Percentiles rank a stretch among this genome's conserved stretches.
Conservation (phyloP, 2,888 invertebrate genomes). For the Venusia cambrica region DNA sequence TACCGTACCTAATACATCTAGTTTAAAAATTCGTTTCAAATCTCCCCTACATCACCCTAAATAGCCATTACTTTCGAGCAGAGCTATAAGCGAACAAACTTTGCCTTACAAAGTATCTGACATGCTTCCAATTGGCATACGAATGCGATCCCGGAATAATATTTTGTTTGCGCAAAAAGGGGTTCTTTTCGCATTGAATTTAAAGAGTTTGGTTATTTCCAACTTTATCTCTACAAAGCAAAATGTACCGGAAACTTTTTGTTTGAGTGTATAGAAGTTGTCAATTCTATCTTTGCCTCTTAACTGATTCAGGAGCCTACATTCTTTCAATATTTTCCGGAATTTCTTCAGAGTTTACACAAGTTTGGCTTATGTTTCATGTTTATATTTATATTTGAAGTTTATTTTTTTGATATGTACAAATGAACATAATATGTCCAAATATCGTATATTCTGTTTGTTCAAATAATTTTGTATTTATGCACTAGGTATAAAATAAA, state of each 20-base stretch:
- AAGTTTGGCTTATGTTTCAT: slow-evolving; percentile 3
- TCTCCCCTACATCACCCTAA: slow-evolving; percentile 5
- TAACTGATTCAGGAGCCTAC: slow-evolving; percentile 22
- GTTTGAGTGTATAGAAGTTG: slow-evolving; percentile 41
- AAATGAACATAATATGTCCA: too few species aligned
- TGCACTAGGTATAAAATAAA: too few species aligned
- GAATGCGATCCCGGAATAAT: slow-evolving; percentile 49
- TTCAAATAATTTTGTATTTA: too few species aligned
- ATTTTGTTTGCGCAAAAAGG: slow-evolving; percentile 45
- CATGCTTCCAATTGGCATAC: slow-evolving; percentile 46
- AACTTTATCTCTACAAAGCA: slow-evolving; percentile 41
- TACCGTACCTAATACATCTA: neutral
- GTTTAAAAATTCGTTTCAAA: slow-evolving; percentile 6
- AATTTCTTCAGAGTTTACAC: slow-evolving; percentile 2
- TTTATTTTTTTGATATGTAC: too few species aligned
- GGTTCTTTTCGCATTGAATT: slow-evolving; percentile 50
- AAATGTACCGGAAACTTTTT: slow-evolving; percentile 42
- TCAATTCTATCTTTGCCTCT: slow-evolving; percentile 34
- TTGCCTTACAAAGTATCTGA: slow-evolving; percentile 45
- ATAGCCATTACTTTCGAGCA: slow-evolving; percentile 16
- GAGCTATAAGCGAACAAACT: slow-evolving; percentile 44
- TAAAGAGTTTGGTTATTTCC: slow-evolving; percentile 43
- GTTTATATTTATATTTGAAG: slow-evolving; percentile 4
- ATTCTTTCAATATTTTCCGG: slow-evolving; percentile 13
- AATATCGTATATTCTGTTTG: too few species aligned